These are phyloP conservation scores for rat (Rattus norvegicus) DNA, from an alignment of 2,113 vertebrate species.

Conservation along the genomic window DNA sequence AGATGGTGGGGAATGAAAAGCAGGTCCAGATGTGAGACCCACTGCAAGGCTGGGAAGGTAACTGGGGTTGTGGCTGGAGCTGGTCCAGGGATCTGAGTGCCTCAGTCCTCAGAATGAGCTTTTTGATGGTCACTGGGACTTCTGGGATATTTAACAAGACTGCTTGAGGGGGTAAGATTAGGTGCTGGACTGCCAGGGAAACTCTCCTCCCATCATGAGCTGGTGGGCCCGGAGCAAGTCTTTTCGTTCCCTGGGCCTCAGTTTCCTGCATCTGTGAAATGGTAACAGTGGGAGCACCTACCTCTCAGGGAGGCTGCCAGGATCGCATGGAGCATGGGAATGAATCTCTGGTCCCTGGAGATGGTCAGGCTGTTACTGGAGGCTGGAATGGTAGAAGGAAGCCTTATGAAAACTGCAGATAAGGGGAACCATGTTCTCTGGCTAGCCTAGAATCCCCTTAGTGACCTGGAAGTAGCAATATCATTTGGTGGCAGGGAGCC, in stretches of 20 bases:
- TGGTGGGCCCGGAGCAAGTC: background rate
- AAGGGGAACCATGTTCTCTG: background rate
- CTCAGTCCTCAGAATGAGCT: background rate
- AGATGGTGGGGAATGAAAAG: background rate
- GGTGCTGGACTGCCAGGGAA: background rate
- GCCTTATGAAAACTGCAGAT: background rate
- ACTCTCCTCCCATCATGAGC: background rate
- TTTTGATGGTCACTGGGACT: background rate
- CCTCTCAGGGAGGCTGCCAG: background rate
- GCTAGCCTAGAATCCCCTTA: background rate
- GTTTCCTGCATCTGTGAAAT: background rate
- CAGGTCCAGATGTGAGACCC: background rate
- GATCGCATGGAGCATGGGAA: fast-evolving
- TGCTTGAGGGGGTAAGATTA: background rate
- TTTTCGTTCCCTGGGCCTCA: background rate
- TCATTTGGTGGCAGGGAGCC: background rate
- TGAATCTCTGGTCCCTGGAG: background rate
- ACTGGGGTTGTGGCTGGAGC: background rate
- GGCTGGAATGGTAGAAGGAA: background rate
- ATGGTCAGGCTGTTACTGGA: background rate
- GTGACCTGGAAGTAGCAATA: conserved; percentile 6
- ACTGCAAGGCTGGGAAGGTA: background rate
- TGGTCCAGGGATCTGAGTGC: background rate
- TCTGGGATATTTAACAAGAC: background rate
- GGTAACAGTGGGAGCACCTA: background rate